Evolutionary conservation across 2,113 vertebrate genomes (phyloP).

Genomic region (Cottus gobio): DNA sequence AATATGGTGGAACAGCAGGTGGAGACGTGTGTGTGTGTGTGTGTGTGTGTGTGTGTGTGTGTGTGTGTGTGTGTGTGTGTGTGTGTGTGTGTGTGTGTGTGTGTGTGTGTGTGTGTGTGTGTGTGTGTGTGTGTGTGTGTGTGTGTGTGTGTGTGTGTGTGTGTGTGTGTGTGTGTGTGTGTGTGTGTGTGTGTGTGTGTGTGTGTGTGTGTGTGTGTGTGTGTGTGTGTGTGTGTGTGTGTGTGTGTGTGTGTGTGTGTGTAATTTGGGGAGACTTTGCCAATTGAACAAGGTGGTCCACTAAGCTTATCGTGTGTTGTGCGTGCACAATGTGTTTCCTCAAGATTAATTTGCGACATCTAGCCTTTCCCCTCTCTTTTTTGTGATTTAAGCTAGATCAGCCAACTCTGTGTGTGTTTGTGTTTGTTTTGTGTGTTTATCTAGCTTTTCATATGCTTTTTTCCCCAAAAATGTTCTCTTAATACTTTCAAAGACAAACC

Average conservation of each 20-base stretch:
- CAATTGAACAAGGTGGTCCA: slow-evolving; percentile 61
- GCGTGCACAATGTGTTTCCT: slow-evolving; percentile 33
- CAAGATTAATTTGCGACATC: slow-evolving; percentile 34
- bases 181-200: slow-evolving; percentile 1
- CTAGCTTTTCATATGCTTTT: not conserved
- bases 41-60: not conserved
- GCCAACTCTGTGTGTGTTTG: not conserved
- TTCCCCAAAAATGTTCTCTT: not conserved
- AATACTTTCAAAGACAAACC: not conserved
- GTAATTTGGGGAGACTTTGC: slow-evolving; percentile 60
- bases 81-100: not conserved
- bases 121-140: not conserved
- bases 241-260: not conserved
- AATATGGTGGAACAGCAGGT: slow-evolving; percentile 39
- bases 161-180: slow-evolving; percentile 4
- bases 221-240: not conserved
- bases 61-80: slow-evolving; percentile 1
- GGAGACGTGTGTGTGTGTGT: slow-evolving; percentile 15
- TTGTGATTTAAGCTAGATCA: slow-evolving; percentile 14
- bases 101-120: not conserved
- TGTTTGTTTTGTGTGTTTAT: not conserved
- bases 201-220: not conserved
- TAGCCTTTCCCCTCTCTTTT: not conserved
- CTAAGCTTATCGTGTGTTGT: slow-evolving; percentile 58
- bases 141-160: not conserved